Percentiles rank a stretch among this genome's conserved stretches.
Evolutionary conservation across 2,888 invertebrate genomes (phyloP).

Genomic region (Thelaira solivaga): DNA sequence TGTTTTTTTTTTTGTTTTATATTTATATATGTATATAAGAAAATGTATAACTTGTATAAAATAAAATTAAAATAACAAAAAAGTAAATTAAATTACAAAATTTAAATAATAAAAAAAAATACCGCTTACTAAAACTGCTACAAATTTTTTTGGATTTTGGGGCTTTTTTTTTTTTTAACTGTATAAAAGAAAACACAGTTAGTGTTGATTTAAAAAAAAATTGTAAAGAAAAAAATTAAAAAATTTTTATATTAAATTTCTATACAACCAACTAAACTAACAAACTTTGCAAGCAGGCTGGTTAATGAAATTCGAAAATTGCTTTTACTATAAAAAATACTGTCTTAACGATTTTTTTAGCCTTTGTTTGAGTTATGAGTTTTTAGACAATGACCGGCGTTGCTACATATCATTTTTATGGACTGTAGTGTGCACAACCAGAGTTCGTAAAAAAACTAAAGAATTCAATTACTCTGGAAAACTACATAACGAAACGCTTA

Average conservation of each 20-base stretch:
- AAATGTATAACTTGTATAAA: conserved; percentile 42
- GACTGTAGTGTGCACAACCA: too few relatives aligned
- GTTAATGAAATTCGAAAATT: background rate
- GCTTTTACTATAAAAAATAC: too few relatives aligned
- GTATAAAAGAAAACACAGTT: conserved; percentile 6
- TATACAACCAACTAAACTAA: conserved; percentile 49
- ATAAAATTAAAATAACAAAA: conserved; percentile 61
- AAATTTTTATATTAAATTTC: conserved; percentile 34
- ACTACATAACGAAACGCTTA: too few relatives aligned
- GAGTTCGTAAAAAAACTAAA: background rate
- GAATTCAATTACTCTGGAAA: too few relatives aligned
- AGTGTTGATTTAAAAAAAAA: background rate
- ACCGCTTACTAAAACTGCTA: conserved; percentile 46
- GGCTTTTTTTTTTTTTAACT: conserved; percentile 5
- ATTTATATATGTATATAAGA: conserved; percentile 38
- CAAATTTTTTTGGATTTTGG: too few relatives aligned
- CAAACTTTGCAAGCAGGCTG: conserved; percentile 57
- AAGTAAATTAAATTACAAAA: conserved; percentile 50
- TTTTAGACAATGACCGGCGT: too few relatives aligned
- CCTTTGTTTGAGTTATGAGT: too few relatives aligned
- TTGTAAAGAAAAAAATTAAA: conserved; percentile 16
- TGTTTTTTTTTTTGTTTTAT: conserved; percentile 8
- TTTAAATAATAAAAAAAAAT: conserved; percentile 50
- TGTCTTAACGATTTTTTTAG: too few relatives aligned
- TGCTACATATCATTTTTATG: too few relatives aligned